These are phyloP conservation scores for Pelochelys cantorii DNA, from an alignment of 2,797 vertebrate species.

Conservation along the genomic window DNA sequence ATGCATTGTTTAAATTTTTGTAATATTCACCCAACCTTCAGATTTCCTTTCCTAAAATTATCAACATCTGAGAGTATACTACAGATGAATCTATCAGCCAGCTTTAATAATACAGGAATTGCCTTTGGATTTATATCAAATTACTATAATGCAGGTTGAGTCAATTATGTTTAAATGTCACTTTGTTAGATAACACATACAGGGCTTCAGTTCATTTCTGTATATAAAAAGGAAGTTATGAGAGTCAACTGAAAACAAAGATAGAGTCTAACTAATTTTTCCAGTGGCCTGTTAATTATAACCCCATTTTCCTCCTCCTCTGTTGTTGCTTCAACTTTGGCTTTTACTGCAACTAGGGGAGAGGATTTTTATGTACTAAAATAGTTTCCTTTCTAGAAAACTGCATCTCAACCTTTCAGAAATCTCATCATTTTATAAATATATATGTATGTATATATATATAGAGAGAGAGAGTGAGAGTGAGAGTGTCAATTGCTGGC, in stretches of 20 bases:
- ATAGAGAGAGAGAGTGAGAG: no score
- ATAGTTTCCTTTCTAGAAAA: not conserved
- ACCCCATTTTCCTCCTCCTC: not conserved
- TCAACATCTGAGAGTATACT: not conserved
- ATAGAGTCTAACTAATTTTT: not conserved
- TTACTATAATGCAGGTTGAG: not conserved
- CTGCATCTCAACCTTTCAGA: fast-evolving
- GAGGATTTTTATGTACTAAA: not conserved
- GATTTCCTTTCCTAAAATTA: conserved; percentile 13
- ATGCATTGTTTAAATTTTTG: not conserved
- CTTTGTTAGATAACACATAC: not conserved
- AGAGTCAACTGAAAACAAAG: not conserved
- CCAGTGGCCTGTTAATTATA: not conserved
- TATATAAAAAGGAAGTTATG: not conserved
- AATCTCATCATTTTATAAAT: not conserved
- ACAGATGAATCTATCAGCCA: not conserved
- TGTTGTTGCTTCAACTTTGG: not conserved
- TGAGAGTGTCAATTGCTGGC: no score
- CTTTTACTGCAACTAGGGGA: not conserved
- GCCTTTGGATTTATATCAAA: not conserved
- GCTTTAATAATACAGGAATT: not conserved
- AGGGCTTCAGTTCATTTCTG: not conserved
- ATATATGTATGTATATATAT: no score
- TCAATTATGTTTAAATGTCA: not conserved
- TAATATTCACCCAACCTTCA: not conserved